phyloP scores from a whole-genome alignment of 2,113 vertebrate species.

The Aptenodytes forsteri region DNA sequence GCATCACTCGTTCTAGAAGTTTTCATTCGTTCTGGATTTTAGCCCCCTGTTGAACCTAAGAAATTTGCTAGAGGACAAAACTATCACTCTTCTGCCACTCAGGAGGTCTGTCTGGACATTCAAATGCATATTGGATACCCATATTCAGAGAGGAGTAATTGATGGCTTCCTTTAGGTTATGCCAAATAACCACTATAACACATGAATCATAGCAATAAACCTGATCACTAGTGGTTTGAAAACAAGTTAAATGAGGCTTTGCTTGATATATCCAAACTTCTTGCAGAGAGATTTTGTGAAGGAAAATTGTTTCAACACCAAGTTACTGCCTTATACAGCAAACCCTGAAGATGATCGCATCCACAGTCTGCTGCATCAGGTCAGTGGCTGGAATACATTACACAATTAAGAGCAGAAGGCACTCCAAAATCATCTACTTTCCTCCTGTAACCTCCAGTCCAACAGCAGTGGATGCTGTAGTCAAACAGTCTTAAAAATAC shows the following conservation, averaged over 20 bases:
- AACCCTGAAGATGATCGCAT: fast-evolving
- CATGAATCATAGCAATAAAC: background rate
- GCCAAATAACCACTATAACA: background rate
- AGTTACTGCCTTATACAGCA: background rate
- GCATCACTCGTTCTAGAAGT: background rate
- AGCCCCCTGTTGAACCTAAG: background rate
- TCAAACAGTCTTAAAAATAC: background rate
- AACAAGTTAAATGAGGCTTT: background rate
- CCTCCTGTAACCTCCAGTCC: background rate
- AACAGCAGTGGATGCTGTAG: background rate
- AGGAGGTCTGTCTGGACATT: background rate
- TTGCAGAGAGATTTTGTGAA: background rate
- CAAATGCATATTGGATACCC: no score
- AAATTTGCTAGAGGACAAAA: background rate
- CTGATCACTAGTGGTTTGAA: no score
- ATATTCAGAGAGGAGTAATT: background rate
- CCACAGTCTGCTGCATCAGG: background rate
- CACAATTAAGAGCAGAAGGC: background rate
- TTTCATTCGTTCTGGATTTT: background rate
- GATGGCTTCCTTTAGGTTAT: background rate
- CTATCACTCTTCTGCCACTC: background rate
- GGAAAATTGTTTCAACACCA: background rate
- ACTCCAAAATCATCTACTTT: background rate
- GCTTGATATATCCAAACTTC: background rate
- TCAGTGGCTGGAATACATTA: no score